phyloP scores from a whole-genome alignment of 2,888 invertebrate species.

The Drosophila incognita region DNA sequence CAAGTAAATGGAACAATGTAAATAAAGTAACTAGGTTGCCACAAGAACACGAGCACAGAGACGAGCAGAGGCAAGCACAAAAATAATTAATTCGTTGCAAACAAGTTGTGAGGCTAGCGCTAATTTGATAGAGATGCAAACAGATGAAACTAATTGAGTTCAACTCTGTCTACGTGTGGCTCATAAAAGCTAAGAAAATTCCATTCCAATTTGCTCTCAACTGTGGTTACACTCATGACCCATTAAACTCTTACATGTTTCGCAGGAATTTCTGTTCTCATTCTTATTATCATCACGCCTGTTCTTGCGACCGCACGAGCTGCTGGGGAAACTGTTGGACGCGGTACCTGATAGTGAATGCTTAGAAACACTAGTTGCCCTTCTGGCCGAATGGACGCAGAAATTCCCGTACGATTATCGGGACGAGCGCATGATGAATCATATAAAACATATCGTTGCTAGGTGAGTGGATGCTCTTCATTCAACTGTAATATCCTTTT shows the following conservation, averaged over 20 bases:
- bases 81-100: slow-evolving; percentile 70
- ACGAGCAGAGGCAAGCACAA: slow-evolving; percentile 50
- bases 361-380: slow-evolving; percentile 83
- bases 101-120: slow-evolving; percentile 40
- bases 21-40: not conserved
- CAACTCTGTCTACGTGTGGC: slow-evolving; percentile 6
- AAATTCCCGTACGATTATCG: slow-evolving; percentile 85
- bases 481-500: no score
- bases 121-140: slow-evolving; percentile 7
- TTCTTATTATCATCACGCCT: slow-evolving; percentile 85
- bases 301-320: slow-evolving; percentile 85
- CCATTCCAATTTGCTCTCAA: not conserved
- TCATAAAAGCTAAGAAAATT: not conserved
- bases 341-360: slow-evolving; percentile 84
- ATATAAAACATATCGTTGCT: slow-evolving; percentile 85
- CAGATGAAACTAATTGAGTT: slow-evolving; percentile 11
- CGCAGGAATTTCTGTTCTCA: slow-evolving; percentile 84
- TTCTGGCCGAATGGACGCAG: slow-evolving; percentile 84
- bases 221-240: not conserved
- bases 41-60: slow-evolving; percentile 7
- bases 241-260: slow-evolving; percentile 1
- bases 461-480: slow-evolving; percentile 68
- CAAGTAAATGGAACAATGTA: not conserved
- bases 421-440: slow-evolving; percentile 85
- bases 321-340: slow-evolving; percentile 84